phyloP scores from a whole-genome alignment of 2,888 invertebrate genomes.

The Schizaphis graminum region DNA sequence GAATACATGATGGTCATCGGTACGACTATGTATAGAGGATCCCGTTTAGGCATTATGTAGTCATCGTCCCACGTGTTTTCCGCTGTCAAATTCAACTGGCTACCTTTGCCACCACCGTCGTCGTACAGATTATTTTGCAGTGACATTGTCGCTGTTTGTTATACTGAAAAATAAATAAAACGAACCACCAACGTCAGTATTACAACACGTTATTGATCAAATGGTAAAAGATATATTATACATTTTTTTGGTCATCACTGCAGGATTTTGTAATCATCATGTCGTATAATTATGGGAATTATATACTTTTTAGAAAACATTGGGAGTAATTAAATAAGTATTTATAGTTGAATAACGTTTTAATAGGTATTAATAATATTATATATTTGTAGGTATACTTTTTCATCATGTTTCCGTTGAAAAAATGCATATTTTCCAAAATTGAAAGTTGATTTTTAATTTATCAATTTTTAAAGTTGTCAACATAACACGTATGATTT shows the following conservation, averaged over 20 bases:
- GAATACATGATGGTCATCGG: constrained; percentile 83
- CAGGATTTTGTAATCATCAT: not conserved
- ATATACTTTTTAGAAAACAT: not conserved
- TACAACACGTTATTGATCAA: not conserved
- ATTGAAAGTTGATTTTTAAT: not conserved
- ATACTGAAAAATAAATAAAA: not conserved
- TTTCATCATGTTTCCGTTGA: accelerated
- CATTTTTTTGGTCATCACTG: not conserved
- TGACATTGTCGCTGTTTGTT: not conserved
- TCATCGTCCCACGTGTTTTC: not conserved
- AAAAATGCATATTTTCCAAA: not conserved
- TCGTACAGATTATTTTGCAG: not conserved
- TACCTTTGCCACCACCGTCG: not conserved
- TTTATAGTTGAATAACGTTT: not conserved
- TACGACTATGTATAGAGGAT: constrained; percentile 77
- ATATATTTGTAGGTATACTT: not conserved
- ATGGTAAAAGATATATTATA: not conserved
- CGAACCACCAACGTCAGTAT: not conserved
- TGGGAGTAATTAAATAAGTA: not conserved
- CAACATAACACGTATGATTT: not conserved
- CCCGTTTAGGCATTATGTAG: constrained; percentile 69
- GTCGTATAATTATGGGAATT: not conserved
- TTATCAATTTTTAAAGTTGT: not conserved
- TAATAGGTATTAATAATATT: not conserved
- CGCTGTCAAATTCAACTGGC: constrained; percentile 14